These are phyloP conservation scores for Lacerta bilineata DNA, from an alignment of 2,797 vertebrate species.

Conservation along the genomic window DNA sequence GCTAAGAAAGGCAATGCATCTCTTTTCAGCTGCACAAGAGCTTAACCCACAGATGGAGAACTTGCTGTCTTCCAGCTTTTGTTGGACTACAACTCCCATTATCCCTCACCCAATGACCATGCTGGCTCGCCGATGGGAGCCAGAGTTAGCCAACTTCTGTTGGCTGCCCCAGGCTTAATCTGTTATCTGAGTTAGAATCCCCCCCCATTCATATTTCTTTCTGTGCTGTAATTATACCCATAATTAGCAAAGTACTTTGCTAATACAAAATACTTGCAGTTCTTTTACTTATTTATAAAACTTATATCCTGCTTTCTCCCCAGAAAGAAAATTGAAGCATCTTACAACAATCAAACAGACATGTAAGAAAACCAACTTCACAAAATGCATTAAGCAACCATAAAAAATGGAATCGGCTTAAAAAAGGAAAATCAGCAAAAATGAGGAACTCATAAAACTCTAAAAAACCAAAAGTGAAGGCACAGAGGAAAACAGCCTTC, in stretches of 20 bases:
- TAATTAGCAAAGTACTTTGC: no score
- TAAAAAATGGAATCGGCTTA: background rate
- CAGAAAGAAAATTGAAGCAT: background rate
- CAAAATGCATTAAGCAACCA: background rate
- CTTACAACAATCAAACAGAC: background rate
- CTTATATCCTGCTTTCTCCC: background rate
- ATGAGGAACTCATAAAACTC: background rate
- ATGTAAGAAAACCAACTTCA: background rate
- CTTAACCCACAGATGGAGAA: background rate
- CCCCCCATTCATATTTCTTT: no score
- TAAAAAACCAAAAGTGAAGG: background rate
- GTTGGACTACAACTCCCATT: no score
- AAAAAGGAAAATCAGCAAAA: background rate
- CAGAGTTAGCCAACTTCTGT: no score
- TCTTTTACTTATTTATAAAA: background rate
- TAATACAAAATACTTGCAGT: no score
- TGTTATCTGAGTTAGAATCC: no score
- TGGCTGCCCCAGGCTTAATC: no score
- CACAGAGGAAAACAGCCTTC: background rate
- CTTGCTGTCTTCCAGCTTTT: background rate
- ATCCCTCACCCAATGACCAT: no score
- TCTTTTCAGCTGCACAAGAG: background rate
- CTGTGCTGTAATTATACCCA: no score
- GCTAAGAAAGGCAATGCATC: background rate
- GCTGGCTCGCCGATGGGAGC: no score